These are phyloP conservation scores for Malurus alboscapulatus DNA, from an alignment of 2,113 vertebrate genomes.

Conservation along the genomic window DNA sequence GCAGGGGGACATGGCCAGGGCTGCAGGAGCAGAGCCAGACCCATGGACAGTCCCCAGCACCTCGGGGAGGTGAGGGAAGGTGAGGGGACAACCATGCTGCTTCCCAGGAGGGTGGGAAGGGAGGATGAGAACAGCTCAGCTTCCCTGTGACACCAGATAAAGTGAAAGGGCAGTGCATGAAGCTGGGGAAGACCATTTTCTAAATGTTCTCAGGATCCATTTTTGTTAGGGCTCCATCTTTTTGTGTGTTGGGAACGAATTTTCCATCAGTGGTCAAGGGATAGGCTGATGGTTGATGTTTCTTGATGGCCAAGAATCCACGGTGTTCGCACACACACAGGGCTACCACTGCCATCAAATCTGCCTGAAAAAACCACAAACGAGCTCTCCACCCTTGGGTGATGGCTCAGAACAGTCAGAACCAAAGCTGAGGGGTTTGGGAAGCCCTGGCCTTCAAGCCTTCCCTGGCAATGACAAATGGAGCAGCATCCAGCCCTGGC, in stretches of 20 bases:
- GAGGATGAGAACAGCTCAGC: not conserved
- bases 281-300: not conserved
- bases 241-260: fast-evolving
- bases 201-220: not conserved
- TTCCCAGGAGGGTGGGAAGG: not conserved
- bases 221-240: not conserved
- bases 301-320: not conserved
- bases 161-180: not conserved
- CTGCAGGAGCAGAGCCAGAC: fast-evolving
- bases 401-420: not conserved
- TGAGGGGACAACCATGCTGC: not conserved
- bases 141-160: not conserved
- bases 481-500: not conserved
- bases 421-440: not conserved
- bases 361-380: not conserved
- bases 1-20: not conserved
- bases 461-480: not conserved
- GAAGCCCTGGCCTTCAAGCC: not conserved
- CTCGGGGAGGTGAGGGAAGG: not conserved
- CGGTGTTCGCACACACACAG: fast-evolving
- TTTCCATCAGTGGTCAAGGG: not conserved
- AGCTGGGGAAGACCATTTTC: not conserved
- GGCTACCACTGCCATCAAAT: not conserved
- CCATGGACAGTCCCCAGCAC: not conserved
- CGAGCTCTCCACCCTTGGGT: not conserved